These are phyloP conservation scores for Drosophila fulvimacula DNA, from an alignment of 2,888 invertebrate species.

Conservation along the genomic window DNA sequence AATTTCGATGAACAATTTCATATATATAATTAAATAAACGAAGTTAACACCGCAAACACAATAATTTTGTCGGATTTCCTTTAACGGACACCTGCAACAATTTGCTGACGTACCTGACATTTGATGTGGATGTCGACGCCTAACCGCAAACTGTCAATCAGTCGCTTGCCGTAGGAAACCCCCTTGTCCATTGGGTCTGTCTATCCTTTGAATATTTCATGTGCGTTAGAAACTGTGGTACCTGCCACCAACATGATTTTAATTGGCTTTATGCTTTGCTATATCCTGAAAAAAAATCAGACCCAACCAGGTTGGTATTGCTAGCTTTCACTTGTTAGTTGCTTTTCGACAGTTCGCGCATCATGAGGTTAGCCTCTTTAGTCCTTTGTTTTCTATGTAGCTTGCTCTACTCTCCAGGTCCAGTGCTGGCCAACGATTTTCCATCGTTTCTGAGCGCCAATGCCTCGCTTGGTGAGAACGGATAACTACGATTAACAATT, in stretches of 20 bases:
- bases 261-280: constrained; percentile 52
- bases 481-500: neutral
- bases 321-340: constrained; percentile 61
- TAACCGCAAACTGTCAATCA: constrained; percentile 82
- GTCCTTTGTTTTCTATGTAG: constrained; percentile 86
- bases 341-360: constrained; percentile 37
- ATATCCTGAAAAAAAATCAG: constrained; percentile 26
- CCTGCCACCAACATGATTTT: constrained; percentile 43
- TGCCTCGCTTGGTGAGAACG: constrained; percentile 88
- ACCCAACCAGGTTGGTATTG: constrained; percentile 33
- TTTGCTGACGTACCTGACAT: constrained; percentile 31
- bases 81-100: constrained; percentile 63
- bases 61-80: constrained; percentile 29
- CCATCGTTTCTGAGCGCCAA: constrained; percentile 90
- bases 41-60: constrained; percentile 69
- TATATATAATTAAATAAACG: constrained; percentile 73
- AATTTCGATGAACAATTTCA: constrained; percentile 71
- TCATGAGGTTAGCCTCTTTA: constrained; percentile 59
- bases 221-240: constrained; percentile 21
- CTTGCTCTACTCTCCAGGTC: constrained; percentile 23
- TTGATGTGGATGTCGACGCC: constrained; percentile 45
- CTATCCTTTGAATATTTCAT: constrained; percentile 68
- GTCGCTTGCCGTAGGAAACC: constrained; percentile 4
- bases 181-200: constrained; percentile 28
- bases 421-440: constrained; percentile 86